A percentile compares a stretch with the other conserved stretches of the same genome.
phyloP scores from a whole-genome alignment of 2,113 vertebrate genomes.

The Peromyscus leucopus region DNA sequence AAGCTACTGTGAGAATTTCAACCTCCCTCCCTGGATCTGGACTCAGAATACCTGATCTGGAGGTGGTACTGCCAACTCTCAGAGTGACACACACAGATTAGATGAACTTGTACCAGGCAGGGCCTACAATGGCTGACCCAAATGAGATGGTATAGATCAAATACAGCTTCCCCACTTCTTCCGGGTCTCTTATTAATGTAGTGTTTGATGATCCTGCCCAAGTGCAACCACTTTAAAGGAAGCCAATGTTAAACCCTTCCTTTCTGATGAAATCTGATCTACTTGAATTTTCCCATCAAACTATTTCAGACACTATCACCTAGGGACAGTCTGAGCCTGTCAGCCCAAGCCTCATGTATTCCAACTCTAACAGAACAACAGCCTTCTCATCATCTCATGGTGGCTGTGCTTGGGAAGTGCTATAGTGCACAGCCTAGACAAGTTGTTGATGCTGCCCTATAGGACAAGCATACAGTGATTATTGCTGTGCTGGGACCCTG shows the following conservation, averaged over 20 bases:
- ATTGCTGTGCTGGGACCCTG: background rate
- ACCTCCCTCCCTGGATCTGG: background rate
- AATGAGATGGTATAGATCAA: background rate
- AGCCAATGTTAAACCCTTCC: background rate
- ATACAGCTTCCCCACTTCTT: background rate
- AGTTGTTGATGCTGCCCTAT: accelerated
- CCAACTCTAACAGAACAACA: background rate
- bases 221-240: background rate
- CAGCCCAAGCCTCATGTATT: background rate
- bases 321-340: background rate
- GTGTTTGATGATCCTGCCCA: background rate
- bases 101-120: background rate
- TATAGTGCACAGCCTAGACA: background rate
- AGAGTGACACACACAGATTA: background rate
- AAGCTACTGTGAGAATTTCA: background rate
- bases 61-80: background rate
- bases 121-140: background rate
- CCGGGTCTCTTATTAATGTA: background rate
- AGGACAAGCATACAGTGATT: background rate
- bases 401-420: too few species aligned
- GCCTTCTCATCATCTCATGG: background rate
- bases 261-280: background rate
- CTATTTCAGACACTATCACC: background rate
- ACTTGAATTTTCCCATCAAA: background rate
- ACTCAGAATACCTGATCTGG: background rate